A percentile compares a stretch with the other conserved stretches of the same genome.
phyloP scores from a whole-genome alignment of 2,888 invertebrate species.

The Dinocampus coccinellae region DNA sequence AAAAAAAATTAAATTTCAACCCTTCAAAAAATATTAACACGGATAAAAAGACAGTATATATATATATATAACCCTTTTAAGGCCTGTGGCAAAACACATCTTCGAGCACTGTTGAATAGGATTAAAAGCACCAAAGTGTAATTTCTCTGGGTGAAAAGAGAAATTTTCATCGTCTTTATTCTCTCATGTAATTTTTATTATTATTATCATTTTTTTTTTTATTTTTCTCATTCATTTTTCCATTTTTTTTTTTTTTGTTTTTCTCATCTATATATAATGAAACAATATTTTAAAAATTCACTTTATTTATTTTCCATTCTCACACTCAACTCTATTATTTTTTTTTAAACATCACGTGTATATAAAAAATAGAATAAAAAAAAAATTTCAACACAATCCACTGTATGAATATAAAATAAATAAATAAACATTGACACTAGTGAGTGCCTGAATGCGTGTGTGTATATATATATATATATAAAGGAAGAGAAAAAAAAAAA shows the following conservation, averaged over 20 bases:
- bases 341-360: neutral
- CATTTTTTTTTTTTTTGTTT: too few species aligned
- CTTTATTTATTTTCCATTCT: neutral
- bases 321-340: neutral
- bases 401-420: neutral
- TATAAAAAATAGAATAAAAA: neutral
- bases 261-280: too few species aligned
- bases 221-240: conserved; percentile 25
- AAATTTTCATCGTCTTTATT: conserved; percentile 34
- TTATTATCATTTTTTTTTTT: neutral
- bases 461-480: too few species aligned
- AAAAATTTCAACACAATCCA: neutral
- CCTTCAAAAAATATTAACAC: conserved; percentile 66
- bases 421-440: conserved; percentile 15
- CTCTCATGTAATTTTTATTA: neutral
- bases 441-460: too few species aligned
- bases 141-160: conserved; percentile 55
- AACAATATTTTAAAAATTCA: neutral
- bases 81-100: conserved; percentile 39
- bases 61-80: conserved; percentile 51
- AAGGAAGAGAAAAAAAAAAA: too few species aligned
- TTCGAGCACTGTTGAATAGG: conserved; percentile 59
- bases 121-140: conserved; percentile 64
- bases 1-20: conserved; percentile 67
- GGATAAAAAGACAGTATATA: conserved; percentile 43